Conservation (phyloP, 1,140 invertebrate genomes). For the Danaus plexippus region DNA sequence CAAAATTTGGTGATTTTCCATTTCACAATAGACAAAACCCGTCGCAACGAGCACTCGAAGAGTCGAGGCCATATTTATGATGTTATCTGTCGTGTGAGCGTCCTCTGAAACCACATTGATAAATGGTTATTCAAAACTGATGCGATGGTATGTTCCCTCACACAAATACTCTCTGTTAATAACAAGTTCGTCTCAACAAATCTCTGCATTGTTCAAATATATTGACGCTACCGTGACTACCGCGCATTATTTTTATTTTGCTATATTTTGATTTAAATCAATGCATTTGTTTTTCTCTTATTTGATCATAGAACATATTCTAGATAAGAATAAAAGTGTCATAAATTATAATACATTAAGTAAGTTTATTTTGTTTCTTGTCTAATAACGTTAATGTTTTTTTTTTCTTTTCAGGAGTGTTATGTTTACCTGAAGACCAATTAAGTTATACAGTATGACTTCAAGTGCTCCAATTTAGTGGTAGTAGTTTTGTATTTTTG, state of each 20-base stretch:
- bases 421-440: slow-evolving; percentile 38
- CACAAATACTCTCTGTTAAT: slow-evolving; percentile 28
- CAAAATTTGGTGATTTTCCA: slow-evolving; percentile 48
- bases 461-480: slow-evolving; percentile 52
- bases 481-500: slow-evolving; percentile 44
- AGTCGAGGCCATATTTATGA: slow-evolving; percentile 73
- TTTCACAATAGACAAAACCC: slow-evolving; percentile 70
- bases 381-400: slow-evolving; percentile 17
- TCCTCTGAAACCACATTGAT: slow-evolving; percentile 66
- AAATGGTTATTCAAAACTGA: slow-evolving; percentile 58
- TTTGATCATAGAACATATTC: background rate
- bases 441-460: slow-evolving; percentile 40
- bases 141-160: slow-evolving; percentile 63
- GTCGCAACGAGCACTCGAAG: slow-evolving; percentile 65
- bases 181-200: slow-evolving; percentile 27
- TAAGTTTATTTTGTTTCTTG: background rate
- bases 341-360: slow-evolving; percentile 7
- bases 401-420: slow-evolving; percentile 53
- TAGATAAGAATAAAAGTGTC: slow-evolving; percentile 10
- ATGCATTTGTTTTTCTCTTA: background rate
- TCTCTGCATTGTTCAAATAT: slow-evolving; percentile 53
- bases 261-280: slow-evolving; percentile 15
- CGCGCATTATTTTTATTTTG: slow-evolving; percentile 58
- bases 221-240: slow-evolving; percentile 61
- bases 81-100: slow-evolving; percentile 72